These are phyloP conservation scores for Poliocrania exsul DNA, from an alignment of 2,797 vertebrate genomes.

Conservation along the genomic window DNA sequence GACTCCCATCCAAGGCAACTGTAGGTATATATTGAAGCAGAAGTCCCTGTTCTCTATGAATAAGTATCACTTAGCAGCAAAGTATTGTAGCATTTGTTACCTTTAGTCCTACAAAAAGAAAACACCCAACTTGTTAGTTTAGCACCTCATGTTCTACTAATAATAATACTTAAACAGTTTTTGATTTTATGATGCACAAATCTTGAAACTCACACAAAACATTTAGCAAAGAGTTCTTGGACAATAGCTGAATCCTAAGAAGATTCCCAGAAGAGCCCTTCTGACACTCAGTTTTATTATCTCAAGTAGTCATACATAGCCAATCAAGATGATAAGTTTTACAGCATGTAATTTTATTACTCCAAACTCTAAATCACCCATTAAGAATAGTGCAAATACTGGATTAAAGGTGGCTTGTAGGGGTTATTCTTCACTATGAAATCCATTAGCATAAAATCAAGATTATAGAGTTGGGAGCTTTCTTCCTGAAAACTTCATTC, in stretches of 20 bases:
- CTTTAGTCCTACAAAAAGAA: neutral
- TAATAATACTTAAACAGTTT: neutral
- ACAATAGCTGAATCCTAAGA: neutral
- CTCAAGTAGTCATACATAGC: neutral
- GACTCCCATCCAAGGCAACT: neutral
- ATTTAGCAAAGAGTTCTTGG: neutral
- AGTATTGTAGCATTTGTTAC: neutral
- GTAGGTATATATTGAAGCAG: neutral
- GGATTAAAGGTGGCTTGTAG: neutral
- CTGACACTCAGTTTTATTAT: neutral
- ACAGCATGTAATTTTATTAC: neutral
- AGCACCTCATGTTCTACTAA: neutral
- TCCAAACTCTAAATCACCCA: neutral
- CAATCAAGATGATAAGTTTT: neutral
- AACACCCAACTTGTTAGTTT: neutral
- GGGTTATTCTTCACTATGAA: neutral
- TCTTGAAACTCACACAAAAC: neutral
- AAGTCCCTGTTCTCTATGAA: neutral
- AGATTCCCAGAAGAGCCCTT: neutral
- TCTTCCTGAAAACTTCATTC: neutral
- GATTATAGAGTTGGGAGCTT: neutral
- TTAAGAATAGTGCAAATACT: neutral
- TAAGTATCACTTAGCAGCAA: neutral
- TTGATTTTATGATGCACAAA: neutral
- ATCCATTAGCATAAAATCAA: neutral